These are phyloP conservation scores for Nasonia oneida DNA, from an alignment of 2,888 invertebrate species.

Conservation along the genomic window DNA sequence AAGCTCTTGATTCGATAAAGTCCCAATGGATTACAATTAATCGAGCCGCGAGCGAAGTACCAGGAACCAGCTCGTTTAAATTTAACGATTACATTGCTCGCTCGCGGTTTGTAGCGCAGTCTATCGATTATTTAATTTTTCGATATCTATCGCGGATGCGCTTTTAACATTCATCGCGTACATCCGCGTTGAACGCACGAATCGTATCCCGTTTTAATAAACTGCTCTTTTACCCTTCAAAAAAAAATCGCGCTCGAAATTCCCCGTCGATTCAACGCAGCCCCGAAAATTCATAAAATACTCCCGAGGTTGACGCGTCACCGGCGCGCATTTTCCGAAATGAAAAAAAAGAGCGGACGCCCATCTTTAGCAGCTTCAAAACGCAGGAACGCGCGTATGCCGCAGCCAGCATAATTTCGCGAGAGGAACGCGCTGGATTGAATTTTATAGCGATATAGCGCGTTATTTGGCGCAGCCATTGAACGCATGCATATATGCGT, in stretches of 20 bases:
- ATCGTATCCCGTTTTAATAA: not conserved
- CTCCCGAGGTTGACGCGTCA: not conserved
- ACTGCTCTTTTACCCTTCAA: not conserved
- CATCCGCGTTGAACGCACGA: not conserved
- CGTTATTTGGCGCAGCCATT: conserved; percentile 23
- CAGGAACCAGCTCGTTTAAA: no score
- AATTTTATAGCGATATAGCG: conserved; percentile 38
- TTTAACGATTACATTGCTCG: no score
- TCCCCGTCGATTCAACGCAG: not conserved
- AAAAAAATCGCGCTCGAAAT: not conserved
- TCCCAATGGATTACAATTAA: no score
- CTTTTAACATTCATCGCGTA: not conserved
- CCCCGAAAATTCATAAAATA: not conserved
- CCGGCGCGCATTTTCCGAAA: not conserved
- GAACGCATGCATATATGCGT: not conserved
- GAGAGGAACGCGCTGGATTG: conserved; percentile 31
- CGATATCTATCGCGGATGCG: not conserved
- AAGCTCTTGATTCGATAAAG: not conserved
- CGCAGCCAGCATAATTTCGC: conserved; percentile 25
- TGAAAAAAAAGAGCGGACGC: not conserved
- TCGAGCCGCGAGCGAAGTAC: no score
- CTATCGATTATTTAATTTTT: not conserved
- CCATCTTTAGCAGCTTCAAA: conserved; percentile 8
- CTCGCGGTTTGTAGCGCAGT: no score
- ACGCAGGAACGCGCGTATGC: not conserved